phyloP scores from a whole-genome alignment of 2,888 invertebrate species.

The Xestia sexstrigata region DNA sequence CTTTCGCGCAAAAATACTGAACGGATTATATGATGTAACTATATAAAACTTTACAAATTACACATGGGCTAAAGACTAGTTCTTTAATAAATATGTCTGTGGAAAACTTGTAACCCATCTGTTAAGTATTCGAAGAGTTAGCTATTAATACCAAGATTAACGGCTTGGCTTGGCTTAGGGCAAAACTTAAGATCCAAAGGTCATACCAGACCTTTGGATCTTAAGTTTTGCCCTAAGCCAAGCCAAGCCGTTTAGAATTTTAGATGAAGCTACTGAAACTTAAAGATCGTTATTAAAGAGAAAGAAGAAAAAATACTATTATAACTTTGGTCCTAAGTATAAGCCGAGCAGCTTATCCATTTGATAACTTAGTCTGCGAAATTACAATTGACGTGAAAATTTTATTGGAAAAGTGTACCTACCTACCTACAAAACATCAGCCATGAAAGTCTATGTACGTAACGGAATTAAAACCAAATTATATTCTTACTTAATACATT shows the following conservation, averaged over 20 bases:
- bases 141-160: conserved; percentile 1
- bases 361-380: not conserved
- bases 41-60: too few relatives aligned
- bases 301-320: not conserved
- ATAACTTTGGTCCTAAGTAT: not conserved
- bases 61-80: not conserved
- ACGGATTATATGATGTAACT: too few relatives aligned
- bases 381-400: not conserved
- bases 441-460: too few relatives aligned
- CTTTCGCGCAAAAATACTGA: too few relatives aligned
- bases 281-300: not conserved
- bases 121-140: conserved; percentile 5
- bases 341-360: not conserved
- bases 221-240: conserved; percentile 17
- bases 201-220: conserved; percentile 6
- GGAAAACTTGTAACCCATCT: not conserved
- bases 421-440: too few relatives aligned
- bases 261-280: conserved; percentile 19
- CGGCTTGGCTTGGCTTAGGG: not conserved
- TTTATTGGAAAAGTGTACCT: too few relatives aligned
- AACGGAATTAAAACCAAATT: too few relatives aligned
- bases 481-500: too few relatives aligned
- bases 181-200: conserved; percentile 14
- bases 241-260: not conserved
- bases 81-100: not conserved